Conservation (phyloP, 2,113 vertebrate species). For the Terrapene triunguis region DNA sequence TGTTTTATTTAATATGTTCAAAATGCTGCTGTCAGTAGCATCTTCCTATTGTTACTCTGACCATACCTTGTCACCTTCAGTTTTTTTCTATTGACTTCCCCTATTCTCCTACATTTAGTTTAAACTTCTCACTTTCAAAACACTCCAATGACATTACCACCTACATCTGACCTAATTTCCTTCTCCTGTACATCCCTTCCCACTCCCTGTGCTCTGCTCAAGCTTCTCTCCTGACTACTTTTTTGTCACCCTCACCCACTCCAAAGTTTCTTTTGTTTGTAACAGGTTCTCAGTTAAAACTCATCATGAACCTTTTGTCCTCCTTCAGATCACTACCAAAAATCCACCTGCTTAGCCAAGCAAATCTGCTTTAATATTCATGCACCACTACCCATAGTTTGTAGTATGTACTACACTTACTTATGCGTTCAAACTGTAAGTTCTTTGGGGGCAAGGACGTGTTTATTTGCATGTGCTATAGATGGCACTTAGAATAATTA, state of each 20-base stretch:
- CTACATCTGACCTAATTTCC: slow-evolving; percentile 25
- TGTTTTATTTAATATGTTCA: not conserved
- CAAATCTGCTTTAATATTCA: not conserved
- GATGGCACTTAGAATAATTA: not conserved
- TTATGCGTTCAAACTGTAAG: not conserved
- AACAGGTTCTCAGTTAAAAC: slow-evolving; percentile 52
- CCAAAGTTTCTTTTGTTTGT: slow-evolving; percentile 32
- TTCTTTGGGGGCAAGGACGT: not conserved
- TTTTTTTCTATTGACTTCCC: slow-evolving; percentile 47
- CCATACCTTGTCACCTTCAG: slow-evolving; percentile 33
- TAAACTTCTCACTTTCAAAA: slow-evolving; percentile 34
- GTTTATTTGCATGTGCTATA: not conserved
- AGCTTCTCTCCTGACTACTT: not conserved
- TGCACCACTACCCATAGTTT: not conserved
- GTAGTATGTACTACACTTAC: not conserved
- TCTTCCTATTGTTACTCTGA: slow-evolving; percentile 12
- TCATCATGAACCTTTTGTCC: slow-evolving; percentile 15
- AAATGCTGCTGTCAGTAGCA: not conserved
- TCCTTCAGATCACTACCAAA: not conserved
- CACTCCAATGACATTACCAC: slow-evolving; percentile 13
- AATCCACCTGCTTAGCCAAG: slow-evolving; percentile 18
- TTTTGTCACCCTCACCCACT: slow-evolving; percentile 45
- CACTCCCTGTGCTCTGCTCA: not conserved
- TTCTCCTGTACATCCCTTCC: slow-evolving; percentile 8
- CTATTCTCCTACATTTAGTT: slow-evolving; percentile 52